phyloP scores from a whole-genome alignment of 2,797 vertebrate genomes.

The Onychomys torridus region DNA sequence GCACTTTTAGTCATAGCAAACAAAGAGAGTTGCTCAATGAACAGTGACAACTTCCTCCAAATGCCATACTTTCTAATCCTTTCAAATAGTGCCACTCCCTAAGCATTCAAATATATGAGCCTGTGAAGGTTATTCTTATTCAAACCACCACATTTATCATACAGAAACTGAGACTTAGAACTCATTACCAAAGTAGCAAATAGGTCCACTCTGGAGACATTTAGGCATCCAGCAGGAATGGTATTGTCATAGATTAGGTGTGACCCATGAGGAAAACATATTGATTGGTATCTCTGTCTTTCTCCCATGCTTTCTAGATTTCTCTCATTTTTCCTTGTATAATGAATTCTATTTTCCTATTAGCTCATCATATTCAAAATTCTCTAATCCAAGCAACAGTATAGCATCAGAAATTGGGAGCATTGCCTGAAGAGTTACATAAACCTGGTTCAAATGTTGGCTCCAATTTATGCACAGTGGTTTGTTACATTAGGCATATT shows the following conservation, averaged over 20 bases:
- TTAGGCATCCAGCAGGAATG: not conserved
- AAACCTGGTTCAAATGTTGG: not conserved
- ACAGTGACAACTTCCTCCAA: not conserved
- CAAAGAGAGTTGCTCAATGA: not conserved
- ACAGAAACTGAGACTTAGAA: not conserved
- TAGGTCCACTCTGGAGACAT: not conserved
- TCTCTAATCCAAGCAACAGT: not conserved
- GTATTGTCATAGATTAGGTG: not conserved
- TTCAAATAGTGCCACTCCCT: not conserved
- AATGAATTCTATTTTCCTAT: not conserved
- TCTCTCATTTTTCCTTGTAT: not conserved
- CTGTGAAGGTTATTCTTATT: not conserved
- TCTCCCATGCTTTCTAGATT: not conserved
- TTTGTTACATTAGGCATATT: conserved; percentile 39
- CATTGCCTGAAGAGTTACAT: not conserved
- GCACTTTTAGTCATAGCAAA: not conserved
- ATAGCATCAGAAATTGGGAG: not conserved
- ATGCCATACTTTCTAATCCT: not conserved
- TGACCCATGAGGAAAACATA: not conserved
- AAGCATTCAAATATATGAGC: not conserved
- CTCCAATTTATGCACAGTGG: not conserved
- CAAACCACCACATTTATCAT: not conserved
- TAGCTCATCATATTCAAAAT: not conserved
- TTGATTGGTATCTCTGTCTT: not conserved
- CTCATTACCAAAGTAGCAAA: not conserved